Conservation (phyloP, 2,113 vertebrate genomes). For the Nymphicus hollandicus region DNA sequence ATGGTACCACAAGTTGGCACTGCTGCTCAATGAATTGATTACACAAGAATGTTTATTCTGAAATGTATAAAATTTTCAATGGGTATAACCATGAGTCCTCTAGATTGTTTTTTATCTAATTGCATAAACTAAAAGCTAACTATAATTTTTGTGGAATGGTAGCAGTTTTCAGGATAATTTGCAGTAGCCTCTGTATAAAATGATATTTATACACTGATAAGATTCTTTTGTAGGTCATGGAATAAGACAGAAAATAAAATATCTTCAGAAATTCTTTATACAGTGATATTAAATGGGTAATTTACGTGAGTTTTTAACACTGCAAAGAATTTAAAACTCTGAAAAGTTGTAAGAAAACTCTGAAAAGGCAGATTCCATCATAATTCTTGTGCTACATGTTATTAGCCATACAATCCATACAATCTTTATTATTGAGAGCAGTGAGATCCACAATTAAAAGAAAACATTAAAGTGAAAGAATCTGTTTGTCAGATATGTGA, state of each 20-base stretch:
- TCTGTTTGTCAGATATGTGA: background rate
- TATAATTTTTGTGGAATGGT: background rate
- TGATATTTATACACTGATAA: background rate
- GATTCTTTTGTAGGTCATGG: background rate
- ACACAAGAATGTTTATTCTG: background rate
- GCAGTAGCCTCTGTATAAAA: background rate
- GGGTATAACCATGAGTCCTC: background rate
- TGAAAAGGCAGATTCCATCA: background rate
- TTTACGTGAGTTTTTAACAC: background rate
- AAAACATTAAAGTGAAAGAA: background rate
- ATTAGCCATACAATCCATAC: background rate
- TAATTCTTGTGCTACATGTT: background rate
- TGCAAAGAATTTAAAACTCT: background rate
- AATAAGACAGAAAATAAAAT: background rate
- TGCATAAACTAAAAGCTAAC: background rate
- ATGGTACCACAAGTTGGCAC: background rate
- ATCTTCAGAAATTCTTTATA: background rate
- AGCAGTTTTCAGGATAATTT: background rate
- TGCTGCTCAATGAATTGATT: background rate
- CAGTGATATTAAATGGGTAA: background rate
- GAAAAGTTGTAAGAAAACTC: background rate
- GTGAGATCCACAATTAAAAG: accelerated
- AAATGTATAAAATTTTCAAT: background rate
- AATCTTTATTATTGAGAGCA: background rate
- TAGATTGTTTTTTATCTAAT: background rate